Base-by-base conservation (phyloP, 2,797 vertebrate species). In the Acrocephalus scirpaceus region DNA sequence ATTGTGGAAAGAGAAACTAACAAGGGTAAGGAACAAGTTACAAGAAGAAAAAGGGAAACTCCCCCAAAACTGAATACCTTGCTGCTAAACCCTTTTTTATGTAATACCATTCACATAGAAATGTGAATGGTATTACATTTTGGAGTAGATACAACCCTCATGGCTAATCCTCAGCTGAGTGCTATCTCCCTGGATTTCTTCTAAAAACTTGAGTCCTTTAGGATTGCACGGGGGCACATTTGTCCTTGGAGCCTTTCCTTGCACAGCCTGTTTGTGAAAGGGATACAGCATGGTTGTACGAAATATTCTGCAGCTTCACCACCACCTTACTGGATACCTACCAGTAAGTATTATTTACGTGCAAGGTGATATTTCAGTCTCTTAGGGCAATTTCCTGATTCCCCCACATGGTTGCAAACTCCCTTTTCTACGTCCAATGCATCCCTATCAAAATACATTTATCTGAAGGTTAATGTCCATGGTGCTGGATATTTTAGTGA, bases 191-290 rank as follows among this genome's bases (percentile, higher is more conserved):
- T 29, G 29, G 16, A 29, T 73, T 81, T 65, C 61, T 58, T 66
- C 11, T 44, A 9, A 70, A 76, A 40, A 34, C 13, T 54, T 1
- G 0, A 80, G 18, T 44, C 16, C 40, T 82, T 64, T 57, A 16
- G 6, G 0, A n/a, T 16, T 79, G 50, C 57, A 56, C 11, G 19
- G 20, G 21, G 42, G 30, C 16, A 32, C 0, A 0, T 64, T 67
- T 80, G 78, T 62, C 48, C 57, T 65, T 57, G 50, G n/a, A 60
- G 17, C 16, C 25, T 38, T 51, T 76, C 75, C 21, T 69, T 77
- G 34, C 62, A 47, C 26, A 64, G 38, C 15, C 30, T 60, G 11
- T 64, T 69, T 65, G 34, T 64, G 50, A 86, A 75, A 78, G 16
- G 17, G 47, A 34, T 61, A 40, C 21, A 64, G 48, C 16, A 14